Evolutionary conservation across 92 coral and sea anemone genomes (phyloP).

Genomic region (Palythoa caribaeorum): DNA sequence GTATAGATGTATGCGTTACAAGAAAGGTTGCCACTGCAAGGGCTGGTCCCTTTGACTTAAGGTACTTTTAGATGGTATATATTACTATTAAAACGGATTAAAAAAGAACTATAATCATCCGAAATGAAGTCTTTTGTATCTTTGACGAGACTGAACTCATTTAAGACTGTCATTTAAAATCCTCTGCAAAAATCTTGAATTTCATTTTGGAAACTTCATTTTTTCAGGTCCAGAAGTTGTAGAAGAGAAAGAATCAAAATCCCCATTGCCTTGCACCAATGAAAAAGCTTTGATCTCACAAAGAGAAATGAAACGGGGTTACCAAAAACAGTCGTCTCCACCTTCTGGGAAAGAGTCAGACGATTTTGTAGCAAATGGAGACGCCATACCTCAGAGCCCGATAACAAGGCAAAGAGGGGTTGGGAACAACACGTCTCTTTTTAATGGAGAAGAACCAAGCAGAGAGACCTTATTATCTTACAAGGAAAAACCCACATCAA

Average conservation of each 20-base stretch:
- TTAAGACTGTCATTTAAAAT: too few species aligned
- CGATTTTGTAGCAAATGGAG: not conserved
- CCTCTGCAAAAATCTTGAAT: too few species aligned
- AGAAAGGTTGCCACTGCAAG: too few species aligned
- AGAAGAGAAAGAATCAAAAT: not conserved
- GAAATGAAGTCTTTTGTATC: too few species aligned
- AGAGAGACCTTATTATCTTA: not conserved
- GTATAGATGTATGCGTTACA: too few species aligned
- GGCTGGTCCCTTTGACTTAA: too few species aligned
- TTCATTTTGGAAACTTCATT: not conserved
- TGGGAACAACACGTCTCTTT: not conserved
- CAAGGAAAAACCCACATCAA: not conserved
- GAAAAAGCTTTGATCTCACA: not conserved
- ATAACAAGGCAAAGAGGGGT: too few species aligned
- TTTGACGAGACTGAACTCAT: too few species aligned
- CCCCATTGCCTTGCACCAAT: conserved; percentile 3
- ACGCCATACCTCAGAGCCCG: not conserved
- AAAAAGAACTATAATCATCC: too few species aligned
- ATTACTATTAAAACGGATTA: too few species aligned
- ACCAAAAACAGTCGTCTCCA: not conserved
- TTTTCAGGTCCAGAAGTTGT: not conserved
- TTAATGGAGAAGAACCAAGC: not conserved
- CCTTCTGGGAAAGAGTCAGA: not conserved
- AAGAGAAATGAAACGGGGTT: not conserved
- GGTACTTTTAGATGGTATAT: too few species aligned